Evolutionary conservation across 1,140 invertebrate species (phyloP).

Genomic region (Fopius arisanus): DNA sequence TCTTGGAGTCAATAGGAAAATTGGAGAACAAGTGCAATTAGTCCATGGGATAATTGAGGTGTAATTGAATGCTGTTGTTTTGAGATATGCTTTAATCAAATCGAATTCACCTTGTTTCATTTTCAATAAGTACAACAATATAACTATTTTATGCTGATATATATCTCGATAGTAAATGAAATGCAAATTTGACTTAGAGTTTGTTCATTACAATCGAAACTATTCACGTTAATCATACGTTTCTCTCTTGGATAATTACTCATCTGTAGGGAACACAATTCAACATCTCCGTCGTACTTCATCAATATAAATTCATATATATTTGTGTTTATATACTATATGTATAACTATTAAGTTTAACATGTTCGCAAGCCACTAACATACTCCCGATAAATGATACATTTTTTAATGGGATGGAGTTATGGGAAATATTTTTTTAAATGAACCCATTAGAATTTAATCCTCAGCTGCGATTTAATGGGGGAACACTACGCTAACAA

Average conservation of each 20-base stretch:
- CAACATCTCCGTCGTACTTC: neutral
- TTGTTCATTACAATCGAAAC: neutral
- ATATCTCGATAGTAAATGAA: neutral
- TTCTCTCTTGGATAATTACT: neutral
- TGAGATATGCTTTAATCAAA: neutral
- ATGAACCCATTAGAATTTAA: too few relatives aligned
- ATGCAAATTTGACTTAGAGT: conserved; percentile 1
- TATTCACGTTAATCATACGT: too few relatives aligned
- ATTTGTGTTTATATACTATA: neutral
- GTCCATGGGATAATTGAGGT: too few relatives aligned
- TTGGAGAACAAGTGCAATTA: too few relatives aligned
- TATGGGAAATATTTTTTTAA: too few relatives aligned
- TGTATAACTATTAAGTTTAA: neutral
- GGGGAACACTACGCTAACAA: too few relatives aligned
- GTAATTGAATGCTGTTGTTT: neutral
- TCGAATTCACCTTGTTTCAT: neutral
- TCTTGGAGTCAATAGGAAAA: too few relatives aligned
- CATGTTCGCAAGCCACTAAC: neutral
- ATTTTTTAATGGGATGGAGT: neutral
- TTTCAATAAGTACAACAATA: neutral
- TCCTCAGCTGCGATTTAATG: too few relatives aligned
- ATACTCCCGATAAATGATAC: neutral
- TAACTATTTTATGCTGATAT: neutral
- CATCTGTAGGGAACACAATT: neutral
- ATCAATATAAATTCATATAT: neutral